A percentile compares a stretch with the other conserved stretches of the same genome.
Evolutionary conservation across 23 tunicate species (phyloP).

Genomic region (Halocynthia roretzi): DNA sequence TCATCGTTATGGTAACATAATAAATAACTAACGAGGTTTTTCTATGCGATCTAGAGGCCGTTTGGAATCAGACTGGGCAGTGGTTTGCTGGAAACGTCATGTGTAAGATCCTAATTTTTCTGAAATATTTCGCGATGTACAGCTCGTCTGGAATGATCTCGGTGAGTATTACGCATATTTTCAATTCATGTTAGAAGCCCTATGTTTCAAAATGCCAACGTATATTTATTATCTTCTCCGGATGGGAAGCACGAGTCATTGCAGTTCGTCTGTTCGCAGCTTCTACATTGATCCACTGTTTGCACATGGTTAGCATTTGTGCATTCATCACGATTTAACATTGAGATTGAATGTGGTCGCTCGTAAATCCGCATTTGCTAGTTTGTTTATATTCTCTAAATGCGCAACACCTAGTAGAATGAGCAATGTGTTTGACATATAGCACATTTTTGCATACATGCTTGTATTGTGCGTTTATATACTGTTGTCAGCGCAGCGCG

Average conservation of each 20-base stretch:
- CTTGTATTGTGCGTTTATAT: not conserved
- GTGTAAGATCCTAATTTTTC: slow-evolving; percentile 38
- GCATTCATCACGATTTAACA: too few relatives aligned
- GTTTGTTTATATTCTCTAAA: too few relatives aligned
- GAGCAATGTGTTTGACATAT: too few relatives aligned
- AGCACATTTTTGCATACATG: not conserved
- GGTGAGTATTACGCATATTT: slow-evolving; percentile 18
- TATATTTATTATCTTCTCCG: not conserved
- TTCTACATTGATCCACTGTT: too few relatives aligned
- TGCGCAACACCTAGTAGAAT: too few relatives aligned
- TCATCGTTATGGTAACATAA: too few relatives aligned
- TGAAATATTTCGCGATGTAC: slow-evolving; percentile 68
- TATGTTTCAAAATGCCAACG: too few relatives aligned
- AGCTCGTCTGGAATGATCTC: slow-evolving; percentile 50
- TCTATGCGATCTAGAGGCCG: slow-evolving; percentile 24
- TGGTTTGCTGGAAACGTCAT: slow-evolving; percentile 44
- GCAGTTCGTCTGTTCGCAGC: too few relatives aligned
- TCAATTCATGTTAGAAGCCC: too few relatives aligned
- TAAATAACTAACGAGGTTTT: not conserved
- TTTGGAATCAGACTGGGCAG: slow-evolving; percentile 39
- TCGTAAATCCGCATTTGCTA: too few relatives aligned
- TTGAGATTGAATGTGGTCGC: too few relatives aligned
- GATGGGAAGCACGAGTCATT: not conserved
- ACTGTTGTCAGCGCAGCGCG: not conserved
- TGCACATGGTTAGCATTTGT: too few relatives aligned